These are phyloP conservation scores for Thaumatotibia leucotreta DNA, from an alignment of 1,140 invertebrate species.

Conservation along the genomic window DNA sequence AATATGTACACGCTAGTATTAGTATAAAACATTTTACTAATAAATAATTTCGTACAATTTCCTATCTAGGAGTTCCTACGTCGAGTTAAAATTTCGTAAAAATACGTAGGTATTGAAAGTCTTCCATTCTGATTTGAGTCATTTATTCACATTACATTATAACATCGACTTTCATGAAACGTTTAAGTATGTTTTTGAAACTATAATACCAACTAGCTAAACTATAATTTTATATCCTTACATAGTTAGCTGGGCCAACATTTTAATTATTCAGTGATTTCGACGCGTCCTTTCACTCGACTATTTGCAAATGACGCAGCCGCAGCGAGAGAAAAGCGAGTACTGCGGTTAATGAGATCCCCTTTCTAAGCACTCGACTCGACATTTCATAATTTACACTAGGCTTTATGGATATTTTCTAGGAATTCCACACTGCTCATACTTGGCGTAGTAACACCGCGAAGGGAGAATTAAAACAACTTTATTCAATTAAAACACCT, in stretches of 20 bases:
- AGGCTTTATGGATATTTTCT: neutral
- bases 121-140: no score
- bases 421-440: neutral
- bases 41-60: no score
- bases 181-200: neutral
- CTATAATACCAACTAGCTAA: neutral
- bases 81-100: no score
- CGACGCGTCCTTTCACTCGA: neutral
- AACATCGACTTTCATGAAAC: no score
- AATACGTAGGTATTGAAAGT: no score
- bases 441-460: neutral
- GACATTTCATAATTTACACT: neutral
- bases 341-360: constrained; percentile 2
- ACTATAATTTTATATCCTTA: neutral
- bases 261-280: neutral
- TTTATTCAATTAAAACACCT: no score
- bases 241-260: neutral
- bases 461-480: neutral
- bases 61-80: no score
- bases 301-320: constrained; percentile 1
- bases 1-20: no score
- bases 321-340: neutral
- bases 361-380: neutral
- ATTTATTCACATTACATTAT: no score
- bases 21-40: no score